These are phyloP conservation scores for Brevimyrus niger DNA, from an alignment of 2,113 vertebrate species.

Conservation along the genomic window DNA sequence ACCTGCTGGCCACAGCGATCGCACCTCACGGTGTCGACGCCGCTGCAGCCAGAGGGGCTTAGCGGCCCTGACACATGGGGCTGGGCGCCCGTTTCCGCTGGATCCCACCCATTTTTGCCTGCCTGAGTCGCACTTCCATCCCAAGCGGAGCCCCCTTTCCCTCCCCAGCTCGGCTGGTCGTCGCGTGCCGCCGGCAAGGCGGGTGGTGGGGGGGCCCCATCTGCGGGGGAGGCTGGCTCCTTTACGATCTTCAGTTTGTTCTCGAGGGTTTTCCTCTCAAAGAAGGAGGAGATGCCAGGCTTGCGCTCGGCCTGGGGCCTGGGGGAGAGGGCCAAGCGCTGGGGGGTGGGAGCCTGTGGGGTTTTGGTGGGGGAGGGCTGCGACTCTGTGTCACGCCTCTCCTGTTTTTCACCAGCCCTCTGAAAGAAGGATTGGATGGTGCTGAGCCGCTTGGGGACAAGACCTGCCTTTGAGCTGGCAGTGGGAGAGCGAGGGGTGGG, in stretches of 20 bases:
- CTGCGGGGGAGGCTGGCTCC: not conserved
- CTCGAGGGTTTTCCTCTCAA: slow-evolving; percentile 48
- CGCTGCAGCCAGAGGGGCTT: not conserved
- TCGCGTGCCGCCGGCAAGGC: not conserved
- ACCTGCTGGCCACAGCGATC: slow-evolving; percentile 75
- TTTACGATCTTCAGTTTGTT: slow-evolving; percentile 17
- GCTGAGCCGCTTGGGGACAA: slow-evolving; percentile 40
- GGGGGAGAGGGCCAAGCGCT: not conserved
- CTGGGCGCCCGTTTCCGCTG: not conserved
- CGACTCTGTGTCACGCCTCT: slow-evolving; percentile 14
- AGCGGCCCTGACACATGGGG: not conserved
- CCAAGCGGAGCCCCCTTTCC: not conserved
- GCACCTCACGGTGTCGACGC: slow-evolving; percentile 49
- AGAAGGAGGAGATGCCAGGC: slow-evolving; percentile 50
- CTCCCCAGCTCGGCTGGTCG: not conserved
- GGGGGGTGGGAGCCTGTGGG: not conserved
- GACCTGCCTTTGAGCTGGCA: slow-evolving; percentile 26
- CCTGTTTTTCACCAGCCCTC: slow-evolving; percentile 65
- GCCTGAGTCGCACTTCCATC: not conserved
- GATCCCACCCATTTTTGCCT: not conserved
- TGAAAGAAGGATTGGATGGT: slow-evolving; percentile 77
- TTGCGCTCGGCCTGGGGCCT: not conserved
- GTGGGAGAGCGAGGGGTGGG: slow-evolving; percentile 27
- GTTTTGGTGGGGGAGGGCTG: not conserved
- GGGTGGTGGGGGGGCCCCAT: slow-evolving; percentile 1